A percentile compares a stretch with the other conserved stretches of the same genome.
Conservation (phyloP, 37 sponge, comb jelly and placozoan species). For the Mnemiopsis leidyi region DNA sequence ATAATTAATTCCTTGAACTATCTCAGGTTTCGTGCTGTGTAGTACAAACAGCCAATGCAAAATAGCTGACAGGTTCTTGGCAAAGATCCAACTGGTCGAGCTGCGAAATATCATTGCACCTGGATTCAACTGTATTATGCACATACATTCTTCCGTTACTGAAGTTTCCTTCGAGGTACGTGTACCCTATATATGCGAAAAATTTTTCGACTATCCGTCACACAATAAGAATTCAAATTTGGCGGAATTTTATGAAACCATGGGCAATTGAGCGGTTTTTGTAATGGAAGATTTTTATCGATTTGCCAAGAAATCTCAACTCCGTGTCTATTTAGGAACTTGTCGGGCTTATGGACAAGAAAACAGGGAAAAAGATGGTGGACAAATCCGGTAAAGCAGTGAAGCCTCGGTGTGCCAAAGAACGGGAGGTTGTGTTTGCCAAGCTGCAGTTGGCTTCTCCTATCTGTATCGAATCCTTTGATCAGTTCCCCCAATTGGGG, state of each 20-base stretch:
- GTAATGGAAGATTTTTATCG: too few relatives aligned
- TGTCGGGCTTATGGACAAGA: conserved; percentile 83
- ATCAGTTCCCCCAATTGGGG: conserved; percentile 96
- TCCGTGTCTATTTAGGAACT: conserved; percentile 72
- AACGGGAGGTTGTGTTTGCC: conserved; percentile 84
- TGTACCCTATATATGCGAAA: too few relatives aligned
- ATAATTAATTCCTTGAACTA: too few relatives aligned
- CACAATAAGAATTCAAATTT: too few relatives aligned
- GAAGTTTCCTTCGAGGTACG: conserved; percentile 90
- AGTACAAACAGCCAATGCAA: conserved; percentile 4
- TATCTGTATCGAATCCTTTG: conserved; percentile 93
- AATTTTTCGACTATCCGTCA: too few relatives aligned
- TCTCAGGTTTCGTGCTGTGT: conserved; percentile 54
- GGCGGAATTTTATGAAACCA: too few relatives aligned
- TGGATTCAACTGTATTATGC: conserved; percentile 69
- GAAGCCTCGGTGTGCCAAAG: conserved; percentile 82
- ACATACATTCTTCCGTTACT: conserved; percentile 87
- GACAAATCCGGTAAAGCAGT: conserved; percentile 21
- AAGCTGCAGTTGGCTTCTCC: conserved; percentile 79
- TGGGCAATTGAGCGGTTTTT: too few relatives aligned
- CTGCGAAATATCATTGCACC: conserved; percentile 62
- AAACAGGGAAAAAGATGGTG: conserved; percentile 82
- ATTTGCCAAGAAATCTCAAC: neutral
- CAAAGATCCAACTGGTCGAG: conserved; percentile 62
- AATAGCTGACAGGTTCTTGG: conserved; percentile 51